Evolutionary conservation across 1,140 invertebrate genomes (phyloP), one percentile per base, ranked within the genome.

Genomic region (Lepidurus arcticus): DNA sequence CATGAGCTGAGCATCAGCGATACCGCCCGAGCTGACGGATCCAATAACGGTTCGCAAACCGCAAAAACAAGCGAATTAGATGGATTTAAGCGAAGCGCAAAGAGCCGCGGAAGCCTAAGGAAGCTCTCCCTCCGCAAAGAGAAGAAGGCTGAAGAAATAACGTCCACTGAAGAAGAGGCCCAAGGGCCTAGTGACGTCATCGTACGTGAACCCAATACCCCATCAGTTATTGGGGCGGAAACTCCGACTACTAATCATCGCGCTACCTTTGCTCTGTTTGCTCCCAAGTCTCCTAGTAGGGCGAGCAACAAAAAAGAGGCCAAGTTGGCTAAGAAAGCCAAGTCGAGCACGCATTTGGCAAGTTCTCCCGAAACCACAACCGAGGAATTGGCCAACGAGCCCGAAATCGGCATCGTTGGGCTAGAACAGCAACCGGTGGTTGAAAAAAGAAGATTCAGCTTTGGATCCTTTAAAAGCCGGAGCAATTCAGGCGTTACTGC

Each of bases 381-480:
- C 6, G 53, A 65, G n/a, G 53, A 65, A 65, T 65, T 65, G 53
- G 16, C 53, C 13, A 16, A 7, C 1, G 5, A 65, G 7, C 1
- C 53, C 0, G 53, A 65, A 65, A 65, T 65, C 53, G 53, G 16
- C 21, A 65, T 65, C n/a, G 53, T 65, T 65, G 53, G 53, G 16
- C 53, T 7, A 65, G n/a, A 34, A 34, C 34, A 65, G 53, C 53
- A 65, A 65, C 53, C 53, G 53, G 53, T 65, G 53, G 53, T 65
- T 65, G 53, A 65, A 65, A 65, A 65, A 13, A 13, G 53, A 65
- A 65, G 53, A 65, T 65, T 65, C 53, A 65, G 53, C 21, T 65
- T 65, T 21, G 53, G 53, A 13, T 65, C 53, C 53, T 65, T 65
- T 21, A 65, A 65, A 16, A 65, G 53, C 34, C 34, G 2, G 53